phyloP scores from a whole-genome alignment of 2,888 invertebrate species.

The Ornithoptera priamus region DNA sequence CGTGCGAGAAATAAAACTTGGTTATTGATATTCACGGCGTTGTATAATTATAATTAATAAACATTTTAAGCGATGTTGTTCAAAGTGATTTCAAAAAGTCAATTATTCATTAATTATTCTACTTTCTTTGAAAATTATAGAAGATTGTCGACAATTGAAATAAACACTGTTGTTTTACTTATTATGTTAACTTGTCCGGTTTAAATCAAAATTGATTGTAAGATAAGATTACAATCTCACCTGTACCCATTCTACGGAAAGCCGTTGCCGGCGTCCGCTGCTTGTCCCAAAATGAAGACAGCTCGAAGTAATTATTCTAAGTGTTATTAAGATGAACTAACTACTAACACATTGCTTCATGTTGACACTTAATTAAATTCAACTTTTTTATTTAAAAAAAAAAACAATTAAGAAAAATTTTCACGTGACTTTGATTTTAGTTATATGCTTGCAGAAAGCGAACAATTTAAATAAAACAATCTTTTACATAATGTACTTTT shows the following conservation, averaged over 20 bases:
- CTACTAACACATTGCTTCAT: constrained; percentile 34
- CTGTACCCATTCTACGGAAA: constrained; percentile 87
- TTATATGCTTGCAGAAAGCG: not conserved
- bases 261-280: constrained; percentile 79
- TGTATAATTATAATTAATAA: too few relatives aligned
- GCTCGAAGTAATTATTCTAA: constrained; percentile 52
- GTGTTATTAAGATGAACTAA: constrained; percentile 34
- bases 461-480: not conserved
- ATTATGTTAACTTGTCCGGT: not conserved
- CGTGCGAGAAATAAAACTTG: too few relatives aligned
- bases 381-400: not conserved
- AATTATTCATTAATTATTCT: too few relatives aligned
- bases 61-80: too few relatives aligned
- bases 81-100: too few relatives aligned
- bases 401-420: not conserved
- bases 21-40: too few relatives aligned
- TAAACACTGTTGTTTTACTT: not conserved
- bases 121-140: too few relatives aligned
- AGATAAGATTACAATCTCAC: constrained; percentile 59
- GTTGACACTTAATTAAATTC: constrained; percentile 33
- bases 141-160: too few relatives aligned
- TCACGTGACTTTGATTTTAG: not conserved
- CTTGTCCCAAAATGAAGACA: constrained; percentile 82
- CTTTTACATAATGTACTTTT: constrained; percentile 14
- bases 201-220: not conserved